Base-by-base conservation (phyloP, 2,888 invertebrate genomes). In the Netelia melanura region DNA sequence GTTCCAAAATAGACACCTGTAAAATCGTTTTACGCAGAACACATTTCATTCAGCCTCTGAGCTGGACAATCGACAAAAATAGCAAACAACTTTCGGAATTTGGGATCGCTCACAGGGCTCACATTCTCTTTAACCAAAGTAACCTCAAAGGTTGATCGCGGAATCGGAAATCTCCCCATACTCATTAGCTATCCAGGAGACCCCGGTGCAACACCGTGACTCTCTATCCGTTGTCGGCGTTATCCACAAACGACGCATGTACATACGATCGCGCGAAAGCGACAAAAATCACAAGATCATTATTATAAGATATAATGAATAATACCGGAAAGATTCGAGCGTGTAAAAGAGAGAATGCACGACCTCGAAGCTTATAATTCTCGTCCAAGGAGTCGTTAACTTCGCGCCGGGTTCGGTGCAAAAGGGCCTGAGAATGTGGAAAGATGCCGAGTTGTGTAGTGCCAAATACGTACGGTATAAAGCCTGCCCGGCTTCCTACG, bases 301-400 rank as follows among this genome's bases (percentile, higher is more conserved):
- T 90, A 90, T 91, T 89, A 89, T 43, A 89, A 48, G 87, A 86
- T 84, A 88, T 90, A 90, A 91, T 87, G 90, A 91, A 90, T 90
- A 90, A 91, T 58, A 89, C 90, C 89, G 90, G 91, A 89, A 91
- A 88, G 89, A 89, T 88, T 89, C 84, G 85, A 89, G 88, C 88
- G 88, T 89, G 89, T 87, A 89, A 87, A 86, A 90, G 87, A 87
- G 86, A 90, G 87, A 87, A 88, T 87, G 87, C 88, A 86, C 88
- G 88, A 90, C 86, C 88, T 81, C 85, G 81, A 86, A 86, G 89
- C 86, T 90, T 89, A 89, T 89, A 90, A 91, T 91, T 90, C 90
- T 88, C 87, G 84, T 71, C 84, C 87, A 89, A 86, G 89, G 90
- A 87, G 89, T 89, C 90, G 89, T 91, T 89, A 91, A 90, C 88